Evolutionary conservation across 2,113 vertebrate species (phyloP).

Genomic region (Cairina moschata): DNA sequence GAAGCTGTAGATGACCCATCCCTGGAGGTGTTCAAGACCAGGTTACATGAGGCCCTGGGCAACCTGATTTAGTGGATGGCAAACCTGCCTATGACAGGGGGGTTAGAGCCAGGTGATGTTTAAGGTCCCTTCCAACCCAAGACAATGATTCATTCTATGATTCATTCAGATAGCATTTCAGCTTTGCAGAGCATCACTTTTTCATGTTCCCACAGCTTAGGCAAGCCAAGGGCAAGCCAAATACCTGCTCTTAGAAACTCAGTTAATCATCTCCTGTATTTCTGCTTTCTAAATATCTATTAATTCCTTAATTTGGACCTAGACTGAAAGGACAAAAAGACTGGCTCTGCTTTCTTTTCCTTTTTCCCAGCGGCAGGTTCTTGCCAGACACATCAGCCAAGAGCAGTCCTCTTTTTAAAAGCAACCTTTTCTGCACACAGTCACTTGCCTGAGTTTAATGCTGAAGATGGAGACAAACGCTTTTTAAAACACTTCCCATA

Average conservation of each 20-base stretch:
- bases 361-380: fast-evolving
- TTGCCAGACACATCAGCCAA: neutral
- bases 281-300: neutral
- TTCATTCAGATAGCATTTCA: neutral
- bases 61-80: no score
- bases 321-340: neutral
- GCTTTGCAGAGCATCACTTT: neutral
- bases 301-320: neutral
- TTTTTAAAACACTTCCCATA: neutral
- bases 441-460: neutral
- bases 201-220: neutral
- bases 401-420: neutral
- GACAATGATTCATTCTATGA: no score
- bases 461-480: neutral
- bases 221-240: neutral
- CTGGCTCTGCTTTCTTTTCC: neutral
- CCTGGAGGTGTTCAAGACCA: no score
- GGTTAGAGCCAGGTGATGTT: no score
- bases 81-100: no score
- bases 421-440: neutral
- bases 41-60: no score
- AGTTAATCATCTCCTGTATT: neutral
- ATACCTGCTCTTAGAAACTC: neutral
- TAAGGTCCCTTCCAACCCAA: no score
- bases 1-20: no score